Conservation (phyloP, 2,113 vertebrate species). For the Ramphastos sulfuratus region DNA sequence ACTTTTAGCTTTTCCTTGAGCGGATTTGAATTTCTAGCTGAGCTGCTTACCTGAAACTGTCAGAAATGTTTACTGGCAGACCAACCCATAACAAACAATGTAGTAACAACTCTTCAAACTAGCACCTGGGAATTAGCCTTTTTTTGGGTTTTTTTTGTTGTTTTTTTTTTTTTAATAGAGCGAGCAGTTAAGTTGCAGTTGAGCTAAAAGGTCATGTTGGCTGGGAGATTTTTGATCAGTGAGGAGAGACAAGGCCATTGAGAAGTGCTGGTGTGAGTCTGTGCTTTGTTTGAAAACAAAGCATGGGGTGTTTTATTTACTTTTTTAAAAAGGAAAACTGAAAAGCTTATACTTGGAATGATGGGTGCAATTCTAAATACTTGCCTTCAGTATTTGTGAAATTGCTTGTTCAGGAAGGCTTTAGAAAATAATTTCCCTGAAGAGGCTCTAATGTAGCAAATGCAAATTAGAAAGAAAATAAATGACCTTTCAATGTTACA, state of each 20-base stretch:
- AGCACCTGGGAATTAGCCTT: not conserved
- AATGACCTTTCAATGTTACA: not conserved
- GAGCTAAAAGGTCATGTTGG: not conserved
- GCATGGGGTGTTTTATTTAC: not conserved
- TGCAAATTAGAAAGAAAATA: constrained; percentile 7
- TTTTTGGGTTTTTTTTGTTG: not conserved
- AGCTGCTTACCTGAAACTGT: not conserved
- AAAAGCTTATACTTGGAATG: not conserved
- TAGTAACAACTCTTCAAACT: not conserved
- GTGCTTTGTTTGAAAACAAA: constrained; percentile 6
- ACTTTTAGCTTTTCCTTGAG: not conserved
- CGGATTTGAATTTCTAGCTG: not conserved
- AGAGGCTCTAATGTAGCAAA: not conserved
- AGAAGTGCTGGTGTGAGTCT: not conserved
- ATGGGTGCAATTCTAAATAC: not conserved
- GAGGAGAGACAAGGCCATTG: not conserved
- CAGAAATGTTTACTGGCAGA: not conserved
- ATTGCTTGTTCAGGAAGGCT: constrained; percentile 21
- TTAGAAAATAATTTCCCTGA: not conserved
- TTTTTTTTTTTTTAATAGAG: not conserved
- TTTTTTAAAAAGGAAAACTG: not conserved
- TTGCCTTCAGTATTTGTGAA: not conserved
- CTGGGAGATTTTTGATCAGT: not conserved
- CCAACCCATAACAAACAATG: not conserved
- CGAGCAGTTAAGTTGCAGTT: not conserved